Conservation (phyloP, 2,113 vertebrate genomes). For the Onychostruthus taczanowskii region DNA sequence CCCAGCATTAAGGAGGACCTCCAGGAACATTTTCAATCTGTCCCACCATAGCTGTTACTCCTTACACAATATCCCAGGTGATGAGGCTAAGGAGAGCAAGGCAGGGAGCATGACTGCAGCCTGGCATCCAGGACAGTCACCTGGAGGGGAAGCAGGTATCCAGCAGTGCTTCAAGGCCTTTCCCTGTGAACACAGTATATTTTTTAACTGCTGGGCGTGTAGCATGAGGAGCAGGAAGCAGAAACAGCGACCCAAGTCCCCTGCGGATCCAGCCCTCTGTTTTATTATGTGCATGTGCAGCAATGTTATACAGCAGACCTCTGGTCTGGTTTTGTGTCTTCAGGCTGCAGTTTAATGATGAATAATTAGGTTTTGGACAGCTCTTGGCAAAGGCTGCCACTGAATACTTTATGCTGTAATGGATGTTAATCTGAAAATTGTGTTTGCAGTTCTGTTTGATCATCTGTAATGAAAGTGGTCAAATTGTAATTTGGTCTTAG, state of each 20-base stretch:
- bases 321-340: slow-evolving; percentile 62
- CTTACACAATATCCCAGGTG: rapidly evolving
- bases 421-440: slow-evolving; percentile 64
- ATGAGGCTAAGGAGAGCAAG: not conserved
- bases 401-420: slow-evolving; percentile 52
- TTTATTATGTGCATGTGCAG: not conserved
- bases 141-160: not conserved
- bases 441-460: slow-evolving; percentile 55
- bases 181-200: not conserved
- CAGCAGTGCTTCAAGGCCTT: not conserved
- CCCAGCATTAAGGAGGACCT: not conserved
- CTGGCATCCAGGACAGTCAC: not conserved
- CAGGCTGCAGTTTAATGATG: slow-evolving; percentile 65
- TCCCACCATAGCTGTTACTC: not conserved
- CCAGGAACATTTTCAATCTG: not conserved
- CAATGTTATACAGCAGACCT: slow-evolving; percentile 18
- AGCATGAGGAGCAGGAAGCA: not conserved
- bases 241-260: not conserved
- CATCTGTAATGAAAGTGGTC: slow-evolving; percentile 48
- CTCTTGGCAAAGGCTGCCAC: slow-evolving; percentile 46
- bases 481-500: slow-evolving; percentile 26
- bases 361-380: slow-evolving; percentile 63
- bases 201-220: not conserved
- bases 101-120: not conserved
- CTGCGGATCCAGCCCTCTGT: not conserved